Base-by-base conservation (phyloP, 53 echinoderm and acorn worm genomes). In the Echinarachnius parma region DNA sequence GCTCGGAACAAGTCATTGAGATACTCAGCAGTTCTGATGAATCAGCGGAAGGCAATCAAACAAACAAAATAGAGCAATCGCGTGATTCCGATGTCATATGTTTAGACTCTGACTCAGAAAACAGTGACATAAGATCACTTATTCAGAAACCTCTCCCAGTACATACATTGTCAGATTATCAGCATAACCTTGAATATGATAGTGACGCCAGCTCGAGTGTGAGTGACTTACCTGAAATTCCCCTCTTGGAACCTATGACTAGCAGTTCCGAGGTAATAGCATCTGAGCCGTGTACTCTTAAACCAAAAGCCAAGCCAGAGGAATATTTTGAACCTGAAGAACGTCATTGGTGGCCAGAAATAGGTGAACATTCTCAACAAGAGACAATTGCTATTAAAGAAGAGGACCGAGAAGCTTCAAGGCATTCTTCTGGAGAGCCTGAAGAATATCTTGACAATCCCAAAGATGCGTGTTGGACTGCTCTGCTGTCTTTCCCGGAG, bases 1-100 rank as follows among this genome's bases (percentile, higher is more conserved):
- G n/a, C n/a, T n/a, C n/a, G n/a, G n/a, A n/a, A n/a, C n/a, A n/a
- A n/a, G n/a, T n/a, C n/a, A n/a, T n/a, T n/a, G n/a, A n/a, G n/a
- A n/a, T n/a, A n/a, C n/a, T n/a, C n/a, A n/a, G n/a, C n/a, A n/a
- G n/a, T n/a, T n/a, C n/a, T n/a, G n/a, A n/a, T n/a, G n/a, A n/a
- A n/a, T n/a, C n/a, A n/a, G n/a, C n/a, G n/a, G n/a, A n/a, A n/a
- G n/a, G n/a, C n/a, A n/a, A n/a, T n/a, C n/a, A n/a, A n/a, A n/a
- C n/a, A n/a, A n/a, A n/a, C n/a, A n/a, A n/a, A n/a, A n/a, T n/a
- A n/a, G n/a, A 13, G n/a, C 36, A 25, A 15, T 46, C 46, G 7
- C 27, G 65, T 21, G 46, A 65, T 30, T 47, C 65, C 9, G 65
- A 65, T 28, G 65, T 65, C 28, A 65, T 65, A 28, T 65, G 48